Evolutionary conservation across 1,140 invertebrate species (phyloP).

Genomic region (Caenorhabditis tropicalis): DNA sequence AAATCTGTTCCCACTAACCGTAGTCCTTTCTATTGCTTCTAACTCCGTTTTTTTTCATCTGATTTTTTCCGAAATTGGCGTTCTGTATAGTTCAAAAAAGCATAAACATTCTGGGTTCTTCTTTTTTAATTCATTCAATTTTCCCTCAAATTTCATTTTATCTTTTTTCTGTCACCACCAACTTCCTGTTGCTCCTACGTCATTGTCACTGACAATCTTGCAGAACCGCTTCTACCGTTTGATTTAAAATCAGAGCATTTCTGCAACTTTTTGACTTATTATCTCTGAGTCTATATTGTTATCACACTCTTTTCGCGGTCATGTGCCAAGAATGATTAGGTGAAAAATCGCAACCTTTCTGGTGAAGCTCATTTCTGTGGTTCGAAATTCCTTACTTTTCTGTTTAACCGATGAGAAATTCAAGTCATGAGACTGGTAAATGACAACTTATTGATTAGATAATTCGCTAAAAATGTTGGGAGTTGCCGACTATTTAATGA

Average conservation of each 20-base stretch:
- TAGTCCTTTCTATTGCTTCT: background rate
- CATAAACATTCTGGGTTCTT: background rate
- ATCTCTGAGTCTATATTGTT: background rate
- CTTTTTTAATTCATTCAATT: background rate
- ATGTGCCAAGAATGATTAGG: conserved; percentile 17
- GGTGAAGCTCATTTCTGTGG: background rate
- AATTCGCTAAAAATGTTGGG: background rate
- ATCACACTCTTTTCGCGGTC: background rate
- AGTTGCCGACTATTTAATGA: background rate
- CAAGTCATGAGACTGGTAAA: background rate
- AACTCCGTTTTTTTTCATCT: background rate
- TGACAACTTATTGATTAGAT: conserved; percentile 14
- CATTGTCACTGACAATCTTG: conserved; percentile 35
- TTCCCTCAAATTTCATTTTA: background rate
- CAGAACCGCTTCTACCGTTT: conserved; percentile 13
- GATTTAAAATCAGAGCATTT: too few species aligned
- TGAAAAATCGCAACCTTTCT: background rate
- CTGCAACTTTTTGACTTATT: background rate
- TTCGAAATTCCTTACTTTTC: background rate
- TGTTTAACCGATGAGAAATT: background rate
- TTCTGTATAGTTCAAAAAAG: conserved; percentile 33
- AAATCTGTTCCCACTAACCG: background rate
- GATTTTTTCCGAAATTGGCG: background rate
- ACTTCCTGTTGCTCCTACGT: conserved; percentile 5
- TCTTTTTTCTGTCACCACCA: background rate